Evolutionary conservation across 2,797 vertebrate genomes (phyloP).

Genomic region (Semotilus atromaculatus): DNA sequence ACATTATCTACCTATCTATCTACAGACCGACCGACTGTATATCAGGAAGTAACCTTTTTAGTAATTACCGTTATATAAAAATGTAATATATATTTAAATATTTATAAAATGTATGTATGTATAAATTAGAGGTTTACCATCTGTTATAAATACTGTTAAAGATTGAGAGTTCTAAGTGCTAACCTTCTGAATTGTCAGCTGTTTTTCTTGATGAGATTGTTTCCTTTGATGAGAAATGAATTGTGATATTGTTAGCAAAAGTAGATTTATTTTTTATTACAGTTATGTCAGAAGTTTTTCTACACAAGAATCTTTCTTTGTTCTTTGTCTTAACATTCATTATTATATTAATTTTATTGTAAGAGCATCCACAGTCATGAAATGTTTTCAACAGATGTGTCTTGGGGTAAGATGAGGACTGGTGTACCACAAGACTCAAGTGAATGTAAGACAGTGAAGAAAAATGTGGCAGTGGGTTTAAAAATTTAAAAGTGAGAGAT

Average conservation of each 20-base stretch:
- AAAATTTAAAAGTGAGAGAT: slow-evolving; percentile 26
- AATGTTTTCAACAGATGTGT: not conserved
- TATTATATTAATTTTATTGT: not conserved
- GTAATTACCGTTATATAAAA: too few species aligned
- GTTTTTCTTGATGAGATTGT: not conserved
- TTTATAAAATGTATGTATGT: too few species aligned
- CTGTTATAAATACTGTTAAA: not conserved
- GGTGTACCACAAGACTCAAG: not conserved
- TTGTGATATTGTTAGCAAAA: not conserved
- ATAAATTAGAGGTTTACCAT: too few species aligned
- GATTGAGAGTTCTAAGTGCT: slow-evolving; percentile 10
- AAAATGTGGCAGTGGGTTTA: slow-evolving; percentile 63
- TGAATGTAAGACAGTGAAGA: slow-evolving; percentile 10
- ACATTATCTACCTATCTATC: too few species aligned
- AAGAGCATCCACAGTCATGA: not conserved
- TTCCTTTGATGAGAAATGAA: not conserved
- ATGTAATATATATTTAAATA: too few species aligned
- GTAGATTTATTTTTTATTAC: not conserved
- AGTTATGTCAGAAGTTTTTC: not conserved
- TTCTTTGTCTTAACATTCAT: not conserved
- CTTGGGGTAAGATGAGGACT: not conserved
- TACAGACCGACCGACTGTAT: too few species aligned
- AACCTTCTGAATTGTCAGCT: not conserved
- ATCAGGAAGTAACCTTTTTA: too few species aligned
- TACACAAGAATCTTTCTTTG: not conserved